Conservation (phyloP, 2,888 invertebrate species). For the Drosophila borealis region DNA sequence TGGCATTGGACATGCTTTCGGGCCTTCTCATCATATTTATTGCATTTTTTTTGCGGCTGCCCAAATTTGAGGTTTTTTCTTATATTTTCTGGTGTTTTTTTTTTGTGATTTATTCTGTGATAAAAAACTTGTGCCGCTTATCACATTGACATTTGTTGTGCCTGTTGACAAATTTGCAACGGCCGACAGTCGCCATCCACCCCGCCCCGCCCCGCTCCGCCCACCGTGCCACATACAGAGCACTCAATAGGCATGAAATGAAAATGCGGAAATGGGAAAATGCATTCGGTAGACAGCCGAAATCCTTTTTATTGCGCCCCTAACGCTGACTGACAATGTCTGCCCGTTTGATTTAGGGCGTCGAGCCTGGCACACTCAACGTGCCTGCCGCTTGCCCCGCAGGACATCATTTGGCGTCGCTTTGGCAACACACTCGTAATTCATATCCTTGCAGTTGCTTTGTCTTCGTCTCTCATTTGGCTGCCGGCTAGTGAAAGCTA, state of each 20-base stretch:
- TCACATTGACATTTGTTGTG: constrained; percentile 69
- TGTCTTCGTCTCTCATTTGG: constrained; percentile 51
- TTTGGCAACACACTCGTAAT: constrained; percentile 30
- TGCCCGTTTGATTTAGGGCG: constrained; percentile 52
- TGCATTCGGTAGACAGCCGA: constrained; percentile 37
- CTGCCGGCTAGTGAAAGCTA: constrained; percentile 33
- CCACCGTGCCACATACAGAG: constrained; percentile 4
- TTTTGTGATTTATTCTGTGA: constrained; percentile 70
- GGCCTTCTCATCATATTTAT: constrained; percentile 63
- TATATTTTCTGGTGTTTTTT: constrained; percentile 1
- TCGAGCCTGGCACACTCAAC: constrained; percentile 26
- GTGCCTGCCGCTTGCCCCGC: constrained; percentile 55
- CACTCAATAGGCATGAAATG: constrained; percentile 61
- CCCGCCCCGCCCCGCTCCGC: constrained; percentile 6
- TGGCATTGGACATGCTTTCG: constrained; percentile 43
- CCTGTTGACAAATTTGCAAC: constrained; percentile 73
- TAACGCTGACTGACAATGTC: constrained; percentile 47
- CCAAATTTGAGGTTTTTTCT: constrained; percentile 4
- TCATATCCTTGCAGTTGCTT: constrained; percentile 53
- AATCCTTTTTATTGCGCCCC: constrained; percentile 57
- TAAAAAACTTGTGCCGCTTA: constrained; percentile 74
- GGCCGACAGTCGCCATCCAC: constrained; percentile 32
- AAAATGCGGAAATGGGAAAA: constrained; percentile 36
- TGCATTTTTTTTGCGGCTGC: constrained; percentile 50
- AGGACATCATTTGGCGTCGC: constrained; percentile 46